These are phyloP conservation scores for Sinocyclocheilus rhinocerous DNA, from an alignment of 2,113 vertebrate species.

Conservation along the genomic window DNA sequence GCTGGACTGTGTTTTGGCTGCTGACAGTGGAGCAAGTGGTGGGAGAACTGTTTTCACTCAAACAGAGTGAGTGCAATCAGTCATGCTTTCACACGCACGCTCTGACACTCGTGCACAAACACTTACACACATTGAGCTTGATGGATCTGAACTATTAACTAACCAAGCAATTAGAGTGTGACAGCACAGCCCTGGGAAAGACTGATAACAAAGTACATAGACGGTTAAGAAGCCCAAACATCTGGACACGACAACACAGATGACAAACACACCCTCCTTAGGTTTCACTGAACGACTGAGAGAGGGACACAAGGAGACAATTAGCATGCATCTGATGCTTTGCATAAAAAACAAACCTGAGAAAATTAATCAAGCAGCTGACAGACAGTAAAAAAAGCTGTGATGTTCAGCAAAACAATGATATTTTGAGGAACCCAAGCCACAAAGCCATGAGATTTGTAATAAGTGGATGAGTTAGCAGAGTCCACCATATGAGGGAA, in stretches of 20 bases:
- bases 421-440: conserved; percentile 8
- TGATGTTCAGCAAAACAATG: background rate
- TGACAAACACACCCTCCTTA: conserved; percentile 16
- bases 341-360: background rate
- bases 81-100: conserved; percentile 24
- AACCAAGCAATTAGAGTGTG: conserved; percentile 39
- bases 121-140: conserved; percentile 34
- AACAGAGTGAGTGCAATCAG: conserved; percentile 27
- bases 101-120: background rate
- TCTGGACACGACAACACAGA: conserved; percentile 32
- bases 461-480: background rate
- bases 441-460: conserved; percentile 7
- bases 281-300: background rate
- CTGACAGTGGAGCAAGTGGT: conserved; percentile 5
- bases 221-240: conserved; percentile 28
- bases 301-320: conserved; percentile 27
- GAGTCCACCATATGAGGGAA: background rate
- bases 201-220: conserved; percentile 37
- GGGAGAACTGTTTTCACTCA: conserved; percentile 13
- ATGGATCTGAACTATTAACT: conserved; percentile 45
- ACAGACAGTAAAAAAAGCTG: conserved; percentile 8
- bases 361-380: conserved; percentile 4
- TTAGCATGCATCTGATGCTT: conserved; percentile 34
- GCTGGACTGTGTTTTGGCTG: background rate
- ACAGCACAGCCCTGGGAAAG: conserved; percentile 38